phyloP scores from a whole-genome alignment of 2,113 vertebrate species.

The Trogon melanurus region DNA sequence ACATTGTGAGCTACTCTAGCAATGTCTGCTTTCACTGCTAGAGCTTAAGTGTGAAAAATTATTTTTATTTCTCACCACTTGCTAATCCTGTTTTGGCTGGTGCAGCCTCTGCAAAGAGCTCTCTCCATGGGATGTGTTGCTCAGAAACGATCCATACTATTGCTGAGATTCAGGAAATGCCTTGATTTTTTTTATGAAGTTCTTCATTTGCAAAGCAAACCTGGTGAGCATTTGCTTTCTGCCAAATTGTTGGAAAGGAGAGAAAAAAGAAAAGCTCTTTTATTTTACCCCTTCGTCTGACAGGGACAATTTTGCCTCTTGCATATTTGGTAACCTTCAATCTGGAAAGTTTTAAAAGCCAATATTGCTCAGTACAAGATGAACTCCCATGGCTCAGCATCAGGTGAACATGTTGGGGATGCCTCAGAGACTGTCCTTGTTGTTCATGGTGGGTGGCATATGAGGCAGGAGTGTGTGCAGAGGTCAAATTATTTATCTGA shows the following conservation, averaged over 20 bases:
- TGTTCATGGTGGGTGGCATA: neutral
- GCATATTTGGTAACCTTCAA: neutral
- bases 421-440: neutral
- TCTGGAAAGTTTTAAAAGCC: neutral
- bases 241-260: neutral
- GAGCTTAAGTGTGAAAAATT: slow-evolving; percentile 57
- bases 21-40: slow-evolving; percentile 38
- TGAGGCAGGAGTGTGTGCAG: neutral
- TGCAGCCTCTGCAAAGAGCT: slow-evolving; percentile 41
- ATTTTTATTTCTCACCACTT: slow-evolving; percentile 57
- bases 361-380: neutral
- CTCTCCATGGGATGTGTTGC: slow-evolving; percentile 55
- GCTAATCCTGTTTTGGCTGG: slow-evolving; percentile 66
- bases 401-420: neutral
- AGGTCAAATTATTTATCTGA: neutral
- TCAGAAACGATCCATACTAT: neutral
- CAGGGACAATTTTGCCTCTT: neutral
- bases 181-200: slow-evolving; percentile 19
- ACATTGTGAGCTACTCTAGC: slow-evolving; percentile 38
- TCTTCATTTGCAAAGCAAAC: slow-evolving; percentile 8
- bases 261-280: neutral
- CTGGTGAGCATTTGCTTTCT: neutral
- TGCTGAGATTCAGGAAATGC: neutral
- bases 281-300: neutral
- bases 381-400: neutral